A percentile compares a stretch with the other conserved stretches of the same genome.
Evolutionary conservation across 1,140 invertebrate species (phyloP).

Genomic region (Idris sp.): DNA sequence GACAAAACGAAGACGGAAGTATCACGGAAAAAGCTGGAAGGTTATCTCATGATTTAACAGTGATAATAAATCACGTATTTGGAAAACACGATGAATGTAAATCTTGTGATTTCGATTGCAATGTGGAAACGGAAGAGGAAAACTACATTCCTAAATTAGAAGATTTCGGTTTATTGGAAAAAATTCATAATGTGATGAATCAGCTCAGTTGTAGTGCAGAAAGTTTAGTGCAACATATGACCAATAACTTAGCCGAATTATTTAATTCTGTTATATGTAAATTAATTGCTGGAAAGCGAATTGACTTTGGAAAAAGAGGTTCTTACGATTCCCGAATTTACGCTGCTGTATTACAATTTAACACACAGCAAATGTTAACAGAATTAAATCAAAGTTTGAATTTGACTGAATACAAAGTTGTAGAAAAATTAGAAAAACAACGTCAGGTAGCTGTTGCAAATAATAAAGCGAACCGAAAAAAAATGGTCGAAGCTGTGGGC

Average conservation of each 20-base stretch:
- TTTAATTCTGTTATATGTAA: constrained; percentile 64
- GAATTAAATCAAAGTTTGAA: constrained; percentile 5
- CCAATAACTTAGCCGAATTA: constrained; percentile 72
- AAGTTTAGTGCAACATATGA: constrained; percentile 67
- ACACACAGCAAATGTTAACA: constrained; percentile 30
- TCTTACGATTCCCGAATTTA: constrained; percentile 63
- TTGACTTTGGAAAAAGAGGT: constrained; percentile 60
- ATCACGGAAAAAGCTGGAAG: constrained; percentile 25
- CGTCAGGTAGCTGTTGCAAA: constrained; percentile 12
- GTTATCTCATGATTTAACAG: constrained; percentile 61
- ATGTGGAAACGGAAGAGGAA: not conserved
- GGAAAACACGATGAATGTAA: constrained; percentile 65
- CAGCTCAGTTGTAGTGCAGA: constrained; percentile 34
- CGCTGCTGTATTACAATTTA: constrained; percentile 62
- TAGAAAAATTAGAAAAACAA: constrained; percentile 15
- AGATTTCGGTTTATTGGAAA: constrained; percentile 21
- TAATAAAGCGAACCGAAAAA: constrained; percentile 1
- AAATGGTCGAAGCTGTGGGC: not conserved
- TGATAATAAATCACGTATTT: constrained; percentile 67
- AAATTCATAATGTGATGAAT: constrained; percentile 23
- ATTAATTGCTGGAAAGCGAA: constrained; percentile 69
- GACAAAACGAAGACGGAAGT: constrained; percentile 16
- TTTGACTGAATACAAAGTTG: constrained; percentile 7
- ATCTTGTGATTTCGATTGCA: constrained; percentile 50
- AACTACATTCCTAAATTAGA: constrained; percentile 58